Evolutionary conservation across 2,888 invertebrate species (phyloP), one percentile per base, ranked within the genome.

Genomic region (Lasioglossum oenotherae): DNA sequence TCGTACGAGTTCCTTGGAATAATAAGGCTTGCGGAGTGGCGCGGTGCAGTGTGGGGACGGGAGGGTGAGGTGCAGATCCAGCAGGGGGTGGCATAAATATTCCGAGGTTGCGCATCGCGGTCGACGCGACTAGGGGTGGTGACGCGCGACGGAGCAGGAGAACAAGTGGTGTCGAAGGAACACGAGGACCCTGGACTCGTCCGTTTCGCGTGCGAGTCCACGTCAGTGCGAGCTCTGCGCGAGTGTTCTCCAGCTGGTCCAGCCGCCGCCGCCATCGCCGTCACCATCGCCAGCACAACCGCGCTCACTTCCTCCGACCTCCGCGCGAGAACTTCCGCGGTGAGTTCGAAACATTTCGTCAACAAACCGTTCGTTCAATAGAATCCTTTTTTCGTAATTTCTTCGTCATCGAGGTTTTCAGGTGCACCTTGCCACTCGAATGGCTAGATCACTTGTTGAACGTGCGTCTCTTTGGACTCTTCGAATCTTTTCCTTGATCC

Each of bases 81-180:
- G 80, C 46, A 35, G 75, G 57, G 85, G 88, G 85, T 89, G 84
- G 86, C 91, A 92, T 90, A 91, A 92, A 92, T 92, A 92, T 89
- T 87, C 92, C 86, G 93, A 93, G 91, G 90, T 93, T 92, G 93
- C 92, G 93, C 93, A 92, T 84, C 89, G 88, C 88, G 87, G 84
- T 79, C 80, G 87, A 79, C 82, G 87, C 81, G 79, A 82, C 81
- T 80, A 85, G 88, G 82, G 86, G 89, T 78, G 73, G 81, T 74
- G 82, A 86, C 19, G 85, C 86, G 84, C 49, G 89, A 35, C 46
- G 72, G 73, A 10, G 44, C 44, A 27, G 73, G 31, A 46, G 73
- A 85, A 87, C 88, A 88, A 87, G 85, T 82, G 81, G 89, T 84
- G 86, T 72, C 84, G 88, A 89, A 88, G 91, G 86, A 87, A 85